Evolutionary conservation across 2,797 vertebrate species (phyloP).

Genomic region (Vespertilio murinus): DNA sequence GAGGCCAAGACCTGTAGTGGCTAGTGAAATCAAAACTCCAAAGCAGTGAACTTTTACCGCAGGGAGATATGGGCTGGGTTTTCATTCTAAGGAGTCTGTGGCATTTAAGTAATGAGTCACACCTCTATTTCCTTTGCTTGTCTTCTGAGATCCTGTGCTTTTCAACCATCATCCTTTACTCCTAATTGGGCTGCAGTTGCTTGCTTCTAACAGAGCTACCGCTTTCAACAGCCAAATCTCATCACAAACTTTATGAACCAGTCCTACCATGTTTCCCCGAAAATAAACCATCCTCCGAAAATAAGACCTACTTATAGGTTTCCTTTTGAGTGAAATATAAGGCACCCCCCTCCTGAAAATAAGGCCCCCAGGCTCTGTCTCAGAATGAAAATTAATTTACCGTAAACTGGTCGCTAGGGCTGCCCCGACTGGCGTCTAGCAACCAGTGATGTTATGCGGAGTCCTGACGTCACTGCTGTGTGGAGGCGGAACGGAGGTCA

Average conservation of each 20-base stretch:
- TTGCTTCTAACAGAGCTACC: neutral
- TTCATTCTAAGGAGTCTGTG: neutral
- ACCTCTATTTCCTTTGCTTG: neutral
- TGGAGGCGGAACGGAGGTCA: too few relatives aligned
- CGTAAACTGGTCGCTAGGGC: too few relatives aligned
- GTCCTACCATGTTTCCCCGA: too few relatives aligned
- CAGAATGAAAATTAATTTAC: too few relatives aligned
- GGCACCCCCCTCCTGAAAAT: too few relatives aligned
- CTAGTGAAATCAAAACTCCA: neutral
- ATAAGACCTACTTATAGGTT: too few relatives aligned
- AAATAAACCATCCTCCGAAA: too few relatives aligned
- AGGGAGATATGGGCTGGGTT: neutral
- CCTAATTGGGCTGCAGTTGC: neutral
- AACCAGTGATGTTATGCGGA: too few relatives aligned
- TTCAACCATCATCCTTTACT: neutral
- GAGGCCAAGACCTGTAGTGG: neutral
- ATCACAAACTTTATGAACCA: neutral
- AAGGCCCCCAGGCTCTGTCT: too few relatives aligned
- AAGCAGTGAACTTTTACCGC: neutral
- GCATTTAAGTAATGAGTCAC: neutral
- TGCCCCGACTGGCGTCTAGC: too few relatives aligned
- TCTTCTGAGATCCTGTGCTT: constrained; percentile 11
- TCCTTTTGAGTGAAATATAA: too few relatives aligned
- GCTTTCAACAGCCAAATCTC: neutral
- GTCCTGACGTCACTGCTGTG: too few relatives aligned